Percentiles rank a stretch among this genome's conserved stretches.
Conservation (phyloP, 2,888 invertebrate species). For the Rosalia funebris region DNA sequence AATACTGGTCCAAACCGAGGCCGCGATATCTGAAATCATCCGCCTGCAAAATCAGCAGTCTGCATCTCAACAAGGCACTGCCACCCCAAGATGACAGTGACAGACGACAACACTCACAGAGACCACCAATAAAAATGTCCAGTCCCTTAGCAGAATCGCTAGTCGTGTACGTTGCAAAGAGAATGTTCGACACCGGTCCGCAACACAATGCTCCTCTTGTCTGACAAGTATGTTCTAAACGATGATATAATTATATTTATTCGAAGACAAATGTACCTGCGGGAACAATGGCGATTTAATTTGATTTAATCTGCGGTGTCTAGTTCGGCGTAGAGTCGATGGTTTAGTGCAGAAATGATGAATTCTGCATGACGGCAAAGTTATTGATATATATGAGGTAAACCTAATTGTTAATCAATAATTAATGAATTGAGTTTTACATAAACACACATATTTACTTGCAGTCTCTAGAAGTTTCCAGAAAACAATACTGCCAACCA, state of each 20-base stretch:
- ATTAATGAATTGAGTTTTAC: too few species aligned
- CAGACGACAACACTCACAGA: slow-evolving; percentile 50
- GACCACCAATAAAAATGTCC: slow-evolving; percentile 55
- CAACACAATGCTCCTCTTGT: slow-evolving; percentile 26
- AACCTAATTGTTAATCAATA: too few species aligned
- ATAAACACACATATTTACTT: too few species aligned
- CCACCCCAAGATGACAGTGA: slow-evolving; percentile 55
- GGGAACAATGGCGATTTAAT: slow-evolving; percentile 12
- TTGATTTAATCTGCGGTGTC: not conserved
- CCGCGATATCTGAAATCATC: slow-evolving; percentile 38
- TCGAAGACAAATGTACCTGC: slow-evolving; percentile 18
- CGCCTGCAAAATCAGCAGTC: slow-evolving; percentile 47
- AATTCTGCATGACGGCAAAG: too few species aligned
- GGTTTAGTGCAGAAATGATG: too few species aligned
- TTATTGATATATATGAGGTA: too few species aligned
- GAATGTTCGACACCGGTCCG: slow-evolving; percentile 19
- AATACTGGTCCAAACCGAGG: slow-evolving; percentile 43
- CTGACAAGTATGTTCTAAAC: slow-evolving; percentile 25
- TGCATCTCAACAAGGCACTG: slow-evolving; percentile 47
- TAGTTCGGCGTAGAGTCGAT: not conserved
- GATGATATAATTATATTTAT: slow-evolving; percentile 26
- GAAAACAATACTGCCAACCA: too few species aligned
- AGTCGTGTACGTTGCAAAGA: slow-evolving; percentile 18
- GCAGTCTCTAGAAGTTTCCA: too few species aligned
- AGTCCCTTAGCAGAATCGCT: slow-evolving; percentile 24